Evolutionary conservation across 2,888 invertebrate genomes (phyloP), one percentile per base, ranked within the genome.

Genomic region (Heliconius ethilla): DNA sequence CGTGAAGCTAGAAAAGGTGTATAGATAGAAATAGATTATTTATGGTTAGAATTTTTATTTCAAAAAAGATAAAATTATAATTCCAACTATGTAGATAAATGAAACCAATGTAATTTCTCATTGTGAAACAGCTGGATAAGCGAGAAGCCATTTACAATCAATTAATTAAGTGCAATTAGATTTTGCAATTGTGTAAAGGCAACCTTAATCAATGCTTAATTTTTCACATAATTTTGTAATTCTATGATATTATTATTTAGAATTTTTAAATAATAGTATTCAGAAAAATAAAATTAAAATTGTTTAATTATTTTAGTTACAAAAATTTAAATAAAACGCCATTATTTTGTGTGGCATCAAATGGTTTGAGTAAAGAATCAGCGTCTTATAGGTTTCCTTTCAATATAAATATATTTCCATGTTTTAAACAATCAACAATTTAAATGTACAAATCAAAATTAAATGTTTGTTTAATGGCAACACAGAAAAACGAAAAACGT

Each of bases 391-490:
- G n/a, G 33, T 2, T 29, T 33, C 29, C 27, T 37, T 25, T 11
- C 25, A 51, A 72, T 55, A 25, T 72, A 33, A 55, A 72, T 22
- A 55, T 15, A 70, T 70, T 25, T 65, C 45, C 29, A 9, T 25
- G 13, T 40, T 37, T 55, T 70, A 18, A 65, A 65, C 63, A 70
- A 51, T 76, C 9, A 70, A 51, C 15, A 63, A 72, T 33, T 55
- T 72, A 72, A 66, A 72, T 51, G 18, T 59, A 33, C 55, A 78
- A 80, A 80, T 77, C 75, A 55, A 81, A 81, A 81, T 80, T 79
- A 74, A 81, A 81, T 79, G 76, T 82, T 81, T 81, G 79, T 80
- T 81, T 79, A 73, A 81, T 79, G 80, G 70, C 80, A 76, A 78
- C 70, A 65, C 80, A 78, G 77, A 76, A 75, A 63, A 79, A 79